A percentile compares a stretch with the other conserved stretches of the same genome.
Evolutionary conservation across 1,140 invertebrate species (phyloP).

Genomic region (Tyrophagus putrescentiae): DNA sequence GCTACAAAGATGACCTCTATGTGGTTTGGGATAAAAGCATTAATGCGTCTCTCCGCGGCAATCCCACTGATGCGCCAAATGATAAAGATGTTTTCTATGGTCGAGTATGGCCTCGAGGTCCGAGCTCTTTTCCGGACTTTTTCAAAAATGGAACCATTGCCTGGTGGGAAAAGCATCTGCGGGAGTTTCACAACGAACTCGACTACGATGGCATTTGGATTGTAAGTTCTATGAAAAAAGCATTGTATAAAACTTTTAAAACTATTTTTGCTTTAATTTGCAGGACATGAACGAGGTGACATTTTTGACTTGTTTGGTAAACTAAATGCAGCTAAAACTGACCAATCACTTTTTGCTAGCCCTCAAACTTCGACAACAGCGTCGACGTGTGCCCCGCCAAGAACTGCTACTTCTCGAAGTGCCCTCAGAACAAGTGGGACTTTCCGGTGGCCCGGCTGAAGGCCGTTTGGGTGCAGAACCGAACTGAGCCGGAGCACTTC

Average conservation of each 20-base stretch:
- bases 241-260: not conserved
- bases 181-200: conserved; percentile 31
- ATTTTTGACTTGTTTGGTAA: conserved; percentile 3
- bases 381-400: not conserved
- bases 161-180: conserved; percentile 34
- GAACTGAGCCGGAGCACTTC: conserved; percentile 38
- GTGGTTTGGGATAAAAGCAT: not conserved
- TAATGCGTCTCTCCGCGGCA: conserved; percentile 28
- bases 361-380: not conserved
- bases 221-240: not conserved
- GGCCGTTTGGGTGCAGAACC: conserved; percentile 14
- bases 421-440: not conserved
- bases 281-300: conserved; percentile 27
- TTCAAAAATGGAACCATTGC: conserved; percentile 7
- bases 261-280: not conserved
- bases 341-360: too few species aligned
- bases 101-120: conserved; percentile 10
- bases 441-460: not conserved
- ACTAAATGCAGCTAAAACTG: too few species aligned
- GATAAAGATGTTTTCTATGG: conserved; percentile 7
- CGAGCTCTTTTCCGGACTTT: conserved; percentile 7
- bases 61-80: not conserved
- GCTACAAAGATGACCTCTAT: conserved; percentile 39
- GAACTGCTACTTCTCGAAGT: not conserved
- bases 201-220: conserved; percentile 28